Conservation (phyloP, 92 coral and sea anemone genomes). For the Ricordea florida region DNA sequence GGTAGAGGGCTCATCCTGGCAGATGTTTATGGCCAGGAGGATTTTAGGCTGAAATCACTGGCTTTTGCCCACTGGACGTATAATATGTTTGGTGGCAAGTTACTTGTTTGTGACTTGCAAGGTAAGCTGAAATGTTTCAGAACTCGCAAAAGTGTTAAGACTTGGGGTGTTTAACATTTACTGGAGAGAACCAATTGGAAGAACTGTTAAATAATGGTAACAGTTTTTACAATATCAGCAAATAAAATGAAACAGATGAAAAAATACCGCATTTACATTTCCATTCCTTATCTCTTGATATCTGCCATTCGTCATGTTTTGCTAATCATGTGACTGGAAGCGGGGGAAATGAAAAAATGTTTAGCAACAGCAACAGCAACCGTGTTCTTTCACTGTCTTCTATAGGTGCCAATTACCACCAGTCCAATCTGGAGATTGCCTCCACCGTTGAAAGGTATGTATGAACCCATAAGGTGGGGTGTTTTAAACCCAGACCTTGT, state of each 20-base stretch:
- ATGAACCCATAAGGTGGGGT: too few relatives aligned
- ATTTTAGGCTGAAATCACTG: not conserved
- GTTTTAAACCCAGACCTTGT: too few relatives aligned
- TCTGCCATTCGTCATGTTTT: not conserved
- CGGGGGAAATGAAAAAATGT: not conserved
- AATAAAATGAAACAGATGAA: not conserved
- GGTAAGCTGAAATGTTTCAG: not conserved
- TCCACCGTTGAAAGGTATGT: not conserved
- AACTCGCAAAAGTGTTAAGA: not conserved
- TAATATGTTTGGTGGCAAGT: not conserved
- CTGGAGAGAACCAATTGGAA: not conserved
- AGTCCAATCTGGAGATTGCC: not conserved
- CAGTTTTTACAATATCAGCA: not conserved
- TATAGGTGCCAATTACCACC: not conserved
- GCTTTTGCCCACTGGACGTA: not conserved
- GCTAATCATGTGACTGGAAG: not conserved
- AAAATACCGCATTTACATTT: not conserved
- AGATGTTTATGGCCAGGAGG: not conserved
- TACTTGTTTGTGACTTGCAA: slow-evolving; percentile 2
- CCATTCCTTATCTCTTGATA: not conserved
- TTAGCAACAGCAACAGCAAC: not conserved
- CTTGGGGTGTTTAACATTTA: not conserved
- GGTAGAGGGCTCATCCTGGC: slow-evolving; percentile 1
- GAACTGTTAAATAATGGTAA: not conserved
- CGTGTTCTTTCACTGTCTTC: not conserved